Evolutionary conservation across 2,113 vertebrate genomes (phyloP).

Genomic region (Nematolebias whitei): DNA sequence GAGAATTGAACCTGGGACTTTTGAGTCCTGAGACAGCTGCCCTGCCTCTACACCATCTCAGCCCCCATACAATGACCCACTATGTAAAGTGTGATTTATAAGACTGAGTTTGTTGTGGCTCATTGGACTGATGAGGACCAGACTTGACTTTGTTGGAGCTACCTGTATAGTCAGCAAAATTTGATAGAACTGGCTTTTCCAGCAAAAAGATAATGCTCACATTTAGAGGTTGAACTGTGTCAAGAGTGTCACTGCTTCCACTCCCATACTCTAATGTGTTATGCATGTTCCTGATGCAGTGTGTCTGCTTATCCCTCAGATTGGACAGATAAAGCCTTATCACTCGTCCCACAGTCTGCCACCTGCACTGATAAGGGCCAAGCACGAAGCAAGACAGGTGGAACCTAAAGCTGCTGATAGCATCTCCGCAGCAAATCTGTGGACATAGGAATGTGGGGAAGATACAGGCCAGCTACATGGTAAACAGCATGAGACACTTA

Average conservation of each 20-base stretch:
- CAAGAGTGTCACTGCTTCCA: conserved; percentile 43
- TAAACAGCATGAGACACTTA: conserved; percentile 15
- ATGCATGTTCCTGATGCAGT: conserved; percentile 49
- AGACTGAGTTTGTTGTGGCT: too few species aligned
- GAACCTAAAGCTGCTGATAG: conserved; percentile 59
- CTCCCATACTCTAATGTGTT: conserved; percentile 52
- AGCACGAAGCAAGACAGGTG: conserved; percentile 36
- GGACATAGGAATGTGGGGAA: conserved; percentile 30
- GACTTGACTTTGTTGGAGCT: too few species aligned
- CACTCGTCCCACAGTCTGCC: conserved; percentile 43
- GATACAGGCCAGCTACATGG: conserved; percentile 8
- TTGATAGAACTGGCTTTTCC: conserved; percentile 40
- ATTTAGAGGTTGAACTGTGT: conserved; percentile 63
- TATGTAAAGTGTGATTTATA: too few species aligned
- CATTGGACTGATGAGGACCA: too few species aligned
- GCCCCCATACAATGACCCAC: too few species aligned
- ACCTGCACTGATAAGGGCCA: conserved; percentile 64
- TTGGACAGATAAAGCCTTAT: conserved; percentile 53
- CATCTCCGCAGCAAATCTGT: conserved; percentile 58
- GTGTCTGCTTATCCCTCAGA: conserved; percentile 48
- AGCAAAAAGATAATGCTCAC: conserved; percentile 65
- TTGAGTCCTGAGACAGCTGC: too few species aligned
- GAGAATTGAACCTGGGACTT: too few species aligned
- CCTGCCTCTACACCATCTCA: too few species aligned
- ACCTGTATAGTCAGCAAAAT: neutral